A percentile compares a stretch with the other conserved stretches of the same genome.
Evolutionary conservation across 2,797 vertebrate species (phyloP).

Genomic region (Antennarius maculatus): DNA sequence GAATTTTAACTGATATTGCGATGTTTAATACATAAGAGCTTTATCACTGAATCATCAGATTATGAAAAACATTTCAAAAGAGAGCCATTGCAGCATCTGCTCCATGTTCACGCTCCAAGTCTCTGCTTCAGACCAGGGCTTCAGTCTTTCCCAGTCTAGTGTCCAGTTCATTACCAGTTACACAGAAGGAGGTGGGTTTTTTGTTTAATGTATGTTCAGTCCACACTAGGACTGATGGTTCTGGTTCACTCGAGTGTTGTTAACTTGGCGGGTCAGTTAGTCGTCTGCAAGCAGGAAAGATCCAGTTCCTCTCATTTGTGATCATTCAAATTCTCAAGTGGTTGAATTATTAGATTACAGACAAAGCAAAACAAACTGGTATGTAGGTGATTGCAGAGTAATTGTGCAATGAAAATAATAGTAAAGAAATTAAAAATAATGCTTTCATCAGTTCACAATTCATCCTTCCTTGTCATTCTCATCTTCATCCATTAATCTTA

Average conservation of each 20-base stretch:
- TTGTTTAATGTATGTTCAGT: background rate
- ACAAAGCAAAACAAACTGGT: background rate
- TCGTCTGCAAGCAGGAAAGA: background rate
- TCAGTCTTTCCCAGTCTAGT: background rate
- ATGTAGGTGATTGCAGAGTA: background rate
- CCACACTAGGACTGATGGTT: constrained; percentile 10
- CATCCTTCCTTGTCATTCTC: constrained; percentile 2
- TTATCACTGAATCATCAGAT: background rate
- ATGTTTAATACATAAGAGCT: background rate
- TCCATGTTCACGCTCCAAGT: background rate
- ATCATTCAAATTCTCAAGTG: background rate
- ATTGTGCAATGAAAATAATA: background rate
- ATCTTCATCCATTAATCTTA: constrained; percentile 1
- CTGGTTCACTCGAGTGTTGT: background rate
- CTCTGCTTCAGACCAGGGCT: background rate
- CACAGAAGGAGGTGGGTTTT: background rate
- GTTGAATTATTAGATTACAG: background rate
- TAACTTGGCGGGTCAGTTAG: constrained; percentile 2
- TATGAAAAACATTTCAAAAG: background rate
- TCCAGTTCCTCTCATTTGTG: background rate
- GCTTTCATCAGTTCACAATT: constrained; percentile 26
- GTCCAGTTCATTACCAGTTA: background rate
- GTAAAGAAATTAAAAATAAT: constrained; percentile 7
- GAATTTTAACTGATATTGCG: constrained; percentile 1
- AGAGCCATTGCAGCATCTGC: background rate